These are phyloP conservation scores for Melanotaenia nigrans DNA, from an alignment of 2,797 vertebrate genomes.

Conservation along the genomic window DNA sequence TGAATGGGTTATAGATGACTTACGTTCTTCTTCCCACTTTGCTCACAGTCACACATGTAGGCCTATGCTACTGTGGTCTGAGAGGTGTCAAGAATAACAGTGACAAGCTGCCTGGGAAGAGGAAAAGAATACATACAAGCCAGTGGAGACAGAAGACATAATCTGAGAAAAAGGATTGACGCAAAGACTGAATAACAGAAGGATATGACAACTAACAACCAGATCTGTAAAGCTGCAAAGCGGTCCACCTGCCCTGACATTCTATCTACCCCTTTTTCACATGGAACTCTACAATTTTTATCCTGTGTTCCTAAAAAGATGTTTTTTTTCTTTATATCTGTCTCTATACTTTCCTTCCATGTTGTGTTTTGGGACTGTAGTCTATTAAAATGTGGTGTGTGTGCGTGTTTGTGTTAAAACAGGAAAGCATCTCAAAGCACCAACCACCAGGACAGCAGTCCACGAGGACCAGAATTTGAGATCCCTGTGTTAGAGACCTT, in stretches of 20 bases:
- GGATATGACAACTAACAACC: constrained; percentile 43
- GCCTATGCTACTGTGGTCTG: background rate
- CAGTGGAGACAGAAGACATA: constrained; percentile 3
- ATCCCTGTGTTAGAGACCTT: too few relatives aligned
- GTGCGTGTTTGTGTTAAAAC: too few relatives aligned
- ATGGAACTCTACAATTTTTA: too few relatives aligned
- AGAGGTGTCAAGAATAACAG: constrained; percentile 20
- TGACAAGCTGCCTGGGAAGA: constrained; percentile 7
- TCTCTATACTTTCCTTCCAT: too few relatives aligned
- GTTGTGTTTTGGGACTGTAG: too few relatives aligned
- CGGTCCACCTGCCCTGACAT: constrained; percentile 19
- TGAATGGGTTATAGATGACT: background rate
- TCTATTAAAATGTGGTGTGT: too few relatives aligned
- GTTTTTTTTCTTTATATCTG: too few relatives aligned
- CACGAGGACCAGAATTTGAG: too few relatives aligned
- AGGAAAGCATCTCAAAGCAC: too few relatives aligned
- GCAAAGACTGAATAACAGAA: constrained; percentile 24
- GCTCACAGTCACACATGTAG: background rate
- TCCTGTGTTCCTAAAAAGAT: too few relatives aligned
- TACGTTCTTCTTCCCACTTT: background rate
- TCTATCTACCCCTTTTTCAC: background rate
- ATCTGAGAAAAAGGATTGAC: constrained; percentile 5
- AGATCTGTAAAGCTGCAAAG: constrained; percentile 36
- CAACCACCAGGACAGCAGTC: too few relatives aligned
- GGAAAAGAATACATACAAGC: constrained; percentile 8